These are phyloP conservation scores for Xestia c-nigrum DNA, from an alignment of 2,888 invertebrate genomes.

Conservation along the genomic window DNA sequence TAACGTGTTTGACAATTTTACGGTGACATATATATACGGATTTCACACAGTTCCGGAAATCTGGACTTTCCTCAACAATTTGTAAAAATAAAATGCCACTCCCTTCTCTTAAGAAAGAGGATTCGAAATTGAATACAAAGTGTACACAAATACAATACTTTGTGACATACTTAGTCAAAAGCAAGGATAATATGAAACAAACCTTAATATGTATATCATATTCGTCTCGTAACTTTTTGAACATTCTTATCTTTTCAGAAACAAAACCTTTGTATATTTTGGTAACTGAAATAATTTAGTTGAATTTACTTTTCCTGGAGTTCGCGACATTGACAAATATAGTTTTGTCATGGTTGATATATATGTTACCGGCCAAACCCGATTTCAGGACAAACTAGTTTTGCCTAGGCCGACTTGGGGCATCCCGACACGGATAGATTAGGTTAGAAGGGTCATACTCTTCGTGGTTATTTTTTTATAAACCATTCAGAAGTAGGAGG, in stretches of 20 bases:
- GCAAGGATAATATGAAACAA: conserved; percentile 40
- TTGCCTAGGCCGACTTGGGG: no score
- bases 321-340: background rate
- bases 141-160: conserved; percentile 7
- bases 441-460: no score
- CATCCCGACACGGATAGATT: no score
- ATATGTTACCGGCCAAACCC: no score
- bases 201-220: conserved; percentile 52
- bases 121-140: conserved; percentile 25
- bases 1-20: no score
- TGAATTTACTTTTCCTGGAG: background rate
- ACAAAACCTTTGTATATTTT: conserved; percentile 36
- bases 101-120: conserved; percentile 10
- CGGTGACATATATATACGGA: no score
- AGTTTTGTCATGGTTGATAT: background rate
- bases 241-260: conserved; percentile 39
- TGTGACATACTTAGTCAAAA: conserved; percentile 34
- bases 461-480: no score
- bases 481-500: no score
- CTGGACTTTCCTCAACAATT: conserved; percentile 10
- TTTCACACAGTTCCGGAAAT: background rate
- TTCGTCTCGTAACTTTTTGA: conserved; percentile 48
- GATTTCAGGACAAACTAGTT: no score
- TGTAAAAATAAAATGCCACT: conserved; percentile 27
- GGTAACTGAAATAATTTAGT: conserved; percentile 4